A percentile compares a stretch with the other conserved stretches of the same genome.
Evolutionary conservation across 2,888 invertebrate species (phyloP).

Genomic region (Lumbricus terrestris): DNA sequence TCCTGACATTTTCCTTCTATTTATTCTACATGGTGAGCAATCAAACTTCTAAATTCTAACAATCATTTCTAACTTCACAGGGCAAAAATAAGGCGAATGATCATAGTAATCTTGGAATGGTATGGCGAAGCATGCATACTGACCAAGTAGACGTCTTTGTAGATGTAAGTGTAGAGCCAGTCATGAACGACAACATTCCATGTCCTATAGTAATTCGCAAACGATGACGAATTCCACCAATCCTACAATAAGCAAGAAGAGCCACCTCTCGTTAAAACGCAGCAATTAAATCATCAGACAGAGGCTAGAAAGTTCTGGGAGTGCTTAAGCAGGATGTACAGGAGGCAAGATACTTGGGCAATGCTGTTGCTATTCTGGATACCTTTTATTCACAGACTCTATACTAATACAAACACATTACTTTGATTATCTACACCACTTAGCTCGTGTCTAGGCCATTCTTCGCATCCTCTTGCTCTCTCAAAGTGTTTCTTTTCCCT

Average conservation of each 20-base stretch:
- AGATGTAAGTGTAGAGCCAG: constrained; percentile 88
- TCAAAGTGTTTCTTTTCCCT: no score
- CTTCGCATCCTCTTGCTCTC: no score
- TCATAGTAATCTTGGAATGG: not conserved
- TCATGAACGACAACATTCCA: constrained; percentile 95
- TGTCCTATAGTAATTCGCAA: constrained; percentile 79
- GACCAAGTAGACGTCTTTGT: constrained; percentile 66
- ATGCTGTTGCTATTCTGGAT: not conserved
- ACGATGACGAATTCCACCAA: constrained; percentile 91
- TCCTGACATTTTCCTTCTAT: not conserved
- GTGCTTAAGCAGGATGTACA: not conserved
- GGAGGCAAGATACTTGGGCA: not conserved
- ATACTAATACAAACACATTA: no score
- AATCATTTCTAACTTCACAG: not conserved
- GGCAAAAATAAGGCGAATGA: not conserved
- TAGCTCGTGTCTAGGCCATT: no score
- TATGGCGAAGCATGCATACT: not conserved
- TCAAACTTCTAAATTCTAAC: not conserved
- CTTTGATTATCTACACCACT: no score
- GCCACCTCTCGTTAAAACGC: not conserved
- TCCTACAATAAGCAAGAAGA: constrained; percentile 66
- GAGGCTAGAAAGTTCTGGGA: no score
- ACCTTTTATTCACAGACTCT: not conserved
- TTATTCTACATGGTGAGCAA: not conserved
- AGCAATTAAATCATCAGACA: not conserved